phyloP scores from a whole-genome alignment of 2,113 vertebrate genomes.

The Chionis minor region DNA sequence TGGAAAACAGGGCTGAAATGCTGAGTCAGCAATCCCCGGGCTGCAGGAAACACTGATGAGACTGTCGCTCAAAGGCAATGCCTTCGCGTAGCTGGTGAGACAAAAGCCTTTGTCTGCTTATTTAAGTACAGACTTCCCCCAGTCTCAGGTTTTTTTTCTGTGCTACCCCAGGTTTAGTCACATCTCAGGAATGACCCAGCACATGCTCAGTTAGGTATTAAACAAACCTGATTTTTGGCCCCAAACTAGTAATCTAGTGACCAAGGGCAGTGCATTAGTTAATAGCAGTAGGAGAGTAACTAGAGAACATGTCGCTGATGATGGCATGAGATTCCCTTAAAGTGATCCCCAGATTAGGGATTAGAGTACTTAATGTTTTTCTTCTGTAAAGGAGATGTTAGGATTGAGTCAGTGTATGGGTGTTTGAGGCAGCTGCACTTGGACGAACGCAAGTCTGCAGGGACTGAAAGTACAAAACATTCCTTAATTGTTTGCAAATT shows the following conservation, averaged over 20 bases:
- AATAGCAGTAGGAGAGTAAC: background rate
- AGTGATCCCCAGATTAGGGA: conserved; percentile 54
- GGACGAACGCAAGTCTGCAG: background rate
- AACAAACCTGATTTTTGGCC: background rate
- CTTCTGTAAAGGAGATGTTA: background rate
- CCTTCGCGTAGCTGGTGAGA: background rate
- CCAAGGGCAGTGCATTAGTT: background rate
- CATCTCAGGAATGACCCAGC: background rate
- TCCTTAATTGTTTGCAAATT: conserved; percentile 60
- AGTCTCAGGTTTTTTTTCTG: background rate
- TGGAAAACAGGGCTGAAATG: background rate
- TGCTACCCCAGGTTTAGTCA: background rate
- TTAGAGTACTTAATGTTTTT: conserved; percentile 42
- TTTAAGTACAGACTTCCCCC: background rate
- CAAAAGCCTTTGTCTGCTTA: conserved; percentile 35
- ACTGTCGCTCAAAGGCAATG: background rate
- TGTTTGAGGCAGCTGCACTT: background rate
- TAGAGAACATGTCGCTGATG: background rate
- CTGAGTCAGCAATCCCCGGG: background rate
- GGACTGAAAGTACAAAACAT: conserved; percentile 23
- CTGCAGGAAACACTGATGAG: background rate
- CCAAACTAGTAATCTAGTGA: background rate
- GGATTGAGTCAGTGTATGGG: background rate
- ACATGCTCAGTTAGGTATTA: background rate
- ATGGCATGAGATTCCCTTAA: conserved; percentile 32